A percentile compares a stretch with the other conserved stretches of the same genome.
Evolutionary conservation across 2,797 vertebrate species (phyloP).

Genomic region (Melanotaenia pygmaea): DNA sequence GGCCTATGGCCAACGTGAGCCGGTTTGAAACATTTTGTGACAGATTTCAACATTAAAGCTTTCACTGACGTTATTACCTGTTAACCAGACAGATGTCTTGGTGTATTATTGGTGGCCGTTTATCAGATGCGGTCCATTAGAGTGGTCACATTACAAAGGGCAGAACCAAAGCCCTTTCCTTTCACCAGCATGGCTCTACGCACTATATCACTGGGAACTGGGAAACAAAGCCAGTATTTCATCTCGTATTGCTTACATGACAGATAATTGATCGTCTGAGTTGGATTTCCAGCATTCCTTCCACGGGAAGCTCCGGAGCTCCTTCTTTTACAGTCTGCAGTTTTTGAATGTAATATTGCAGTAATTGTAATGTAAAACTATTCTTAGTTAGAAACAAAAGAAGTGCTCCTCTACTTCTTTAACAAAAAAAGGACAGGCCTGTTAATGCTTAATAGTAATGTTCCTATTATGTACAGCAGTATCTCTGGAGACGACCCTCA

Average conservation of each 20-base stretch:
- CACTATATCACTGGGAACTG: constrained; percentile 46
- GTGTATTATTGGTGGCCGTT: constrained; percentile 61
- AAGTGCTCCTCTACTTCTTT: constrained; percentile 44
- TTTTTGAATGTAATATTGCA: constrained; percentile 32
- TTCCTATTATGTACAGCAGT: constrained; percentile 73
- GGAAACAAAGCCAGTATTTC: constrained; percentile 63
- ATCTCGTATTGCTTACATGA: constrained; percentile 71
- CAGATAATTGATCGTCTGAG: constrained; percentile 67
- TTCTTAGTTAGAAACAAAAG: constrained; percentile 51
- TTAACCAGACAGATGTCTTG: constrained; percentile 63
- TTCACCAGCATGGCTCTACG: constrained; percentile 52
- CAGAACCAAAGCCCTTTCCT: constrained; percentile 37
- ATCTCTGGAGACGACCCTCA: constrained; percentile 76
- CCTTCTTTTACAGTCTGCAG: constrained; percentile 28
- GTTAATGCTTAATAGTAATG: constrained; percentile 70
- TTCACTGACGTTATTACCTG: constrained; percentile 51
- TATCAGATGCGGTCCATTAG: constrained; percentile 71
- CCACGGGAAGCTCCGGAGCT: constrained; percentile 30
- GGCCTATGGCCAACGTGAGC: constrained; percentile 43
- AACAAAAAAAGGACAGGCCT: constrained; percentile 68
- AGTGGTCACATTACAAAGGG: constrained; percentile 68
- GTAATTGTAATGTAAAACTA: constrained; percentile 60
- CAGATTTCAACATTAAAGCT: constrained; percentile 66
- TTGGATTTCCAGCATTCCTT: constrained; percentile 57
- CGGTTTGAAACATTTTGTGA: constrained; percentile 49